These are phyloP conservation scores for Drosophila multiciliata DNA, from an alignment of 2,888 invertebrate species.

Conservation along the genomic window DNA sequence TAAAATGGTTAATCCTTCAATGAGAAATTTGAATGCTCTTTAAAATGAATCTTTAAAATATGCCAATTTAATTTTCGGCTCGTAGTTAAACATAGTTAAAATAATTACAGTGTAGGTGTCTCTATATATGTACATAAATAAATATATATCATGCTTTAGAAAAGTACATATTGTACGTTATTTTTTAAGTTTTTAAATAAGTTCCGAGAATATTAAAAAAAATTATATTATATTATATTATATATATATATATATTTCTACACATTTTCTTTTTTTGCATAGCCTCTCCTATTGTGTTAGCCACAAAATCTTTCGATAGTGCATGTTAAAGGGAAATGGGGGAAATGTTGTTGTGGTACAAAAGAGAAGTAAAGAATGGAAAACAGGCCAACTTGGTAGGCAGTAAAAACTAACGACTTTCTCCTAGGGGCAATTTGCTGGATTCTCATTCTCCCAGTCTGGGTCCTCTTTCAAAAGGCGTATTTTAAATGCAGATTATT, in stretches of 20 bases:
- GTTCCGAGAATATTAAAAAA: too few relatives aligned
- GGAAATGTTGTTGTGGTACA: conserved; percentile 3
- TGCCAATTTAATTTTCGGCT: neutral
- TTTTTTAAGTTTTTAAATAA: too few relatives aligned
- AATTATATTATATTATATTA: too few relatives aligned
- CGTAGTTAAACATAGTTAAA: neutral
- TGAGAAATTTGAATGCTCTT: neutral
- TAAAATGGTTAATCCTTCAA: neutral
- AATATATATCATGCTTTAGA: neutral
- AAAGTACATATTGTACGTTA: neutral
- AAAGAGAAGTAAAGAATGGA: conserved; percentile 11
- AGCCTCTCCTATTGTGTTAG: neutral
- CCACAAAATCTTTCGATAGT: neutral
- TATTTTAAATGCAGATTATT: conserved; percentile 28
- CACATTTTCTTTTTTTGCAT: neutral
- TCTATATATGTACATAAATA: neutral
- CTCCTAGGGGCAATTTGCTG: conserved; percentile 14
- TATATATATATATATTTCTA: too few relatives aligned
- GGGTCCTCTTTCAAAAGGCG: conserved; percentile 9
- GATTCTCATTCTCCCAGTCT: conserved; percentile 6
- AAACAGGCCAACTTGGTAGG: conserved; percentile 35
- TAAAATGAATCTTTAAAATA: accelerated
- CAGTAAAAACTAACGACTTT: conserved; percentile 19
- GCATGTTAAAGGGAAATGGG: neutral
- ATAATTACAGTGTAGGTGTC: neutral